phyloP scores from a whole-genome alignment of 2,888 invertebrate species.

The Andricus quercusramuli region DNA sequence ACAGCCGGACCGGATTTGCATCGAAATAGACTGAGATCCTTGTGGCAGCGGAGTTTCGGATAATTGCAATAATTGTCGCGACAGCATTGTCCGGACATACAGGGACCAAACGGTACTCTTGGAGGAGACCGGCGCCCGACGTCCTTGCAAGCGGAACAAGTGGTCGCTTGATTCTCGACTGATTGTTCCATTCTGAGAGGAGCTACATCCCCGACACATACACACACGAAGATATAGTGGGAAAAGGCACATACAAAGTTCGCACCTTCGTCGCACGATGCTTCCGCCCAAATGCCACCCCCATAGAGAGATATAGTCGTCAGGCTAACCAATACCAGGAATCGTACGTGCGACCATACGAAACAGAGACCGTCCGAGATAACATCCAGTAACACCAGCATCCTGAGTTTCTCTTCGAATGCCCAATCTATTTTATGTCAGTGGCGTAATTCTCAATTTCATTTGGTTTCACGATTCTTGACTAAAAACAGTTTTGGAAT shows the following conservation, averaged over 20 bases:
- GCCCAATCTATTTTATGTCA: constrained; percentile 39
- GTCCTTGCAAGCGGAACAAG: constrained; percentile 74
- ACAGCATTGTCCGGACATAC: constrained; percentile 65
- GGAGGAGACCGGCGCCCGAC: constrained; percentile 66
- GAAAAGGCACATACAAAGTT: constrained; percentile 52
- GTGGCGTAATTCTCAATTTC: not conserved
- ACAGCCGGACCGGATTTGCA: constrained; percentile 65
- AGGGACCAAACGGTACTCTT: constrained; percentile 61
- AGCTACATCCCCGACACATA: constrained; percentile 59
- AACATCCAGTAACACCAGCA: constrained; percentile 16
- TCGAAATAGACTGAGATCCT: constrained; percentile 62
- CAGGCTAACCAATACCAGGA: constrained; percentile 48
- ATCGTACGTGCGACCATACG: constrained; percentile 45
- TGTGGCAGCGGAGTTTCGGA: constrained; percentile 53
- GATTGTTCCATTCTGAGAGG: constrained; percentile 78
- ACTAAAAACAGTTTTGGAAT: no score
- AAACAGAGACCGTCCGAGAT: constrained; percentile 42
- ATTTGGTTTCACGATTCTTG: no score
- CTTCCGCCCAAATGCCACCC: constrained; percentile 51
- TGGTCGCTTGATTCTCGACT: constrained; percentile 77
- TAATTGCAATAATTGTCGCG: constrained; percentile 77
- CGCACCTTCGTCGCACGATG: constrained; percentile 50
- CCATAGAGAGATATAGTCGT: constrained; percentile 26
- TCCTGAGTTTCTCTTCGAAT: constrained; percentile 28
- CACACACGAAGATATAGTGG: constrained; percentile 44